Evolutionary conservation across 2,888 invertebrate species (phyloP).

Genomic region (Pandemis cinnamomeana): DNA sequence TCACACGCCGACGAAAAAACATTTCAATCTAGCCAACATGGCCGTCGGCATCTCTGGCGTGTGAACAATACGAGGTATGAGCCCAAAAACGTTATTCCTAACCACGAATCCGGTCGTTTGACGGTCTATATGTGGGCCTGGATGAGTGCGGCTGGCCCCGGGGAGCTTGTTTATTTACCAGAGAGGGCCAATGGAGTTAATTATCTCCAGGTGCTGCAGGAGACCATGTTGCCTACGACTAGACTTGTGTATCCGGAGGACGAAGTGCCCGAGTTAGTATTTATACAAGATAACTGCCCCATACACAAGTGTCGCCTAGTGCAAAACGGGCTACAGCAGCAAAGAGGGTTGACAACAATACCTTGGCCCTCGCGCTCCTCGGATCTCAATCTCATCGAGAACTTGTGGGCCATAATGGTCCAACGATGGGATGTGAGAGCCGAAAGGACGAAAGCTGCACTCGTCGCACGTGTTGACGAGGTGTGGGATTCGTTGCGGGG

Average conservation of each 20-base stretch:
- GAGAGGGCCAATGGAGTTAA: conserved; percentile 18
- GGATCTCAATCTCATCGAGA: conserved; percentile 8
- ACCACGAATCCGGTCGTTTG: conserved; percentile 10
- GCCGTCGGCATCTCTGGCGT: conserved; percentile 45
- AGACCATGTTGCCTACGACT: conserved; percentile 41
- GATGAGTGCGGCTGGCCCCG: conserved; percentile 40
- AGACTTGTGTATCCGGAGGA: conserved; percentile 34
- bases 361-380: conserved; percentile 40
- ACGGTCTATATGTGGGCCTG: conserved; percentile 39
- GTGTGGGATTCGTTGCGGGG: background rate
- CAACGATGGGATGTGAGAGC: conserved; percentile 29
- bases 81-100: conserved; percentile 24
- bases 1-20: conserved; percentile 15
- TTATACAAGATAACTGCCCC: no score
- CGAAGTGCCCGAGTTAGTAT: no score
- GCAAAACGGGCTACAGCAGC: conserved; percentile 28
- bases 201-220: conserved; percentile 27
- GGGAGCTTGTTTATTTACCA: conserved; percentile 12
- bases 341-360: conserved; percentile 17
- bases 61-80: conserved; percentile 41
- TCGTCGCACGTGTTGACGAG: no score
- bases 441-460: conserved; percentile 20
- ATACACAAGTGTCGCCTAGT: conserved; percentile 38
- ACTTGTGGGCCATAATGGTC: no score
- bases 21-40: conserved; percentile 40